Evolutionary conservation across 2,797 vertebrate species (phyloP).

Genomic region (Platyrinchus mystaceus): DNA sequence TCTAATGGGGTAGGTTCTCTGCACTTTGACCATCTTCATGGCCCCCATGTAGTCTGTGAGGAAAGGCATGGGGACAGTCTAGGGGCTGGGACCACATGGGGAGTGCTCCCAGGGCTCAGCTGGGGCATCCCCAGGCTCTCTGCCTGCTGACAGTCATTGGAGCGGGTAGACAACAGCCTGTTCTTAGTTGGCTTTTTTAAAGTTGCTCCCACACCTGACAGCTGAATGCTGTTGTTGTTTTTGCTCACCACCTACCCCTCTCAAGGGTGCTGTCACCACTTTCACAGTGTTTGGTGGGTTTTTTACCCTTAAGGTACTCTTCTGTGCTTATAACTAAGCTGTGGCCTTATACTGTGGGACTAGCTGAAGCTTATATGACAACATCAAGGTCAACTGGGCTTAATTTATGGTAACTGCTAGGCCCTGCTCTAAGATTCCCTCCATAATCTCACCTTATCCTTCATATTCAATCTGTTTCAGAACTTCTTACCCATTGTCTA

Average conservation of each 20-base stretch:
- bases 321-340: background rate
- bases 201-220: background rate
- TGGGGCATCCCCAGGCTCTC: background rate
- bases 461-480: background rate
- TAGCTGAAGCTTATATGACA: background rate
- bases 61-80: background rate
- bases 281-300: background rate
- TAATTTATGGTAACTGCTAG: background rate
- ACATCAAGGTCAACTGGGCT: background rate
- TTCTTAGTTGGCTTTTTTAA: background rate
- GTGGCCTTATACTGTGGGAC: background rate
- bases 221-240: background rate
- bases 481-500: background rate
- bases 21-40: background rate
- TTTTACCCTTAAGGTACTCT: background rate
- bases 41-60: background rate
- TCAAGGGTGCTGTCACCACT: background rate
- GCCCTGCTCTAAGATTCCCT: background rate
- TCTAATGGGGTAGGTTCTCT: background rate
- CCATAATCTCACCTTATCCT: background rate
- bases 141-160: background rate
- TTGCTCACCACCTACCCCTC: background rate
- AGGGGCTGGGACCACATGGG: accelerated
- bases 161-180: background rate
- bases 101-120: background rate